Conservation (phyloP, 1,140 invertebrate genomes). For the Magallana angulata region DNA sequence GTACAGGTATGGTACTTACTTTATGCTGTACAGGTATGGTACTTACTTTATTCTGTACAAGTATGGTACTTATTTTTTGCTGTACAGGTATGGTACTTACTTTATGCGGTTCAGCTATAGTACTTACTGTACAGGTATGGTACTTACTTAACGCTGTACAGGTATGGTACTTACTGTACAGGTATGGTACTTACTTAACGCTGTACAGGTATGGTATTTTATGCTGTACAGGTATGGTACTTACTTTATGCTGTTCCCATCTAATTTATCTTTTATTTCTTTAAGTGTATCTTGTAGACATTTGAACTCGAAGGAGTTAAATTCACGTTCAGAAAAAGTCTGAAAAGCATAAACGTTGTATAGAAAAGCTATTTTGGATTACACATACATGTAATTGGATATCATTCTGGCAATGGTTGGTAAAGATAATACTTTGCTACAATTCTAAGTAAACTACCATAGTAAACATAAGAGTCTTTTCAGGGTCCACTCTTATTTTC, state of each 20-base stretch:
- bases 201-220: too few relatives aligned
- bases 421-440: neutral
- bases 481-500: too few relatives aligned
- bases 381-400: too few relatives aligned
- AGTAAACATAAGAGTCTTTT: too few relatives aligned
- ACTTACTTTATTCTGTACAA: neutral
- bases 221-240: conserved; percentile 35
- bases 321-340: conserved; percentile 92
- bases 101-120: conserved; percentile 84
- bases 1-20: conserved; percentile 66
- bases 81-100: conserved; percentile 54
- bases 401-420: too few relatives aligned
- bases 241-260: conserved; percentile 86
- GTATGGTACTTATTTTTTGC: neutral
- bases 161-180: conserved; percentile 73
- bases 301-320: conserved; percentile 94
- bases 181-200: too few relatives aligned
- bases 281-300: conserved; percentile 95
- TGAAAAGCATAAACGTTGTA: conserved; percentile 75
- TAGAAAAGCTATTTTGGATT: too few relatives aligned
- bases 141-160: neutral
- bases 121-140: conserved; percentile 82
- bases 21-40: conserved; percentile 83
- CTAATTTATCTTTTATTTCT: conserved; percentile 90
- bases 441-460: neutral